Base-by-base conservation (phyloP, 2,888 invertebrate species). In the Erebia epiphron region DNA sequence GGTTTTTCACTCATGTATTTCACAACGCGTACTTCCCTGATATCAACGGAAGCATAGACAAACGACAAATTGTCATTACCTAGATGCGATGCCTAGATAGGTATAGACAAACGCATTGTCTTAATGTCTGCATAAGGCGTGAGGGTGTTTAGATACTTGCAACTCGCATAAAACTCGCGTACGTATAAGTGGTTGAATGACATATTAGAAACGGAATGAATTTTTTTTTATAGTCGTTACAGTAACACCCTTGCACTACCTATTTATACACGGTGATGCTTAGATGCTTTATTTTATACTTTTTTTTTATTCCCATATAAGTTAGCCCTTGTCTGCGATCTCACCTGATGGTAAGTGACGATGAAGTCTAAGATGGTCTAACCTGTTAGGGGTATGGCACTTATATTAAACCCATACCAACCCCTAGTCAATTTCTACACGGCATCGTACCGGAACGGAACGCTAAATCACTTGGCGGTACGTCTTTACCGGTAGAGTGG, bases 121-220 rank as follows among this genome's bases (percentile, higher is more conserved):
- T 60, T 56, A 64, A 69, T 56, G 54, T 72, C 69, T 56, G 63
- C 66, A 70, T 60, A 70, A 65, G 65, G 71, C 65, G 63, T 66
- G 68, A 70, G 74, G 80, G 80, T 82, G 80, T 83, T 81, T 83
- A 80, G 83, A 86, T 85, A 81, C 83, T 83, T 81, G 79, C 83
- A 80, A 81, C 76, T 68, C 68, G 73, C 77, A 71, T 74, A 77
- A 78, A 80, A 80, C 79, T 79, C 73, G 73, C 73, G 78, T 26
- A 26, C 2, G 26, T 83, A 79, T 85, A 85, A 86, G 86, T 86
- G 82, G 85, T 84, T 80, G 85, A 84, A 85, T 84, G 86, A 82
- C 79, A 85, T 83, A 86, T 87, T 86, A 86, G 84, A 85, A 84
- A 79, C 63, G 67, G 63, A 64, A 69, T n/a, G 69, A 57, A 62